Base-by-base conservation (phyloP, 2,113 vertebrate species). In the Leptocoma aspasia region DNA sequence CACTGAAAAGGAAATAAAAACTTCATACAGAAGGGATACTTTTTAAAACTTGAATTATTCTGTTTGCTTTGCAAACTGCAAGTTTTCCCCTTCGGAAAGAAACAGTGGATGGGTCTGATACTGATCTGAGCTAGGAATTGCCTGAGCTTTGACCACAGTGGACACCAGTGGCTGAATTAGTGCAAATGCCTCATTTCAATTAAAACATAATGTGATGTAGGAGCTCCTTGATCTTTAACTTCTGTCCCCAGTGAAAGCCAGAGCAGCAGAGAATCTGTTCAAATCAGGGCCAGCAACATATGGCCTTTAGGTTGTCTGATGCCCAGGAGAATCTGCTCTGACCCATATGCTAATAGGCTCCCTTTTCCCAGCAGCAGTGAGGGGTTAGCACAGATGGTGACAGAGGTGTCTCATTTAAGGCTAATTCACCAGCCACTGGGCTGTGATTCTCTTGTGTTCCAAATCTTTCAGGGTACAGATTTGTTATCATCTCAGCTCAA, bases 221-320 rank as follows among this genome's bases (percentile, higher is more conserved):
- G 56, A 91, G 76, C n/a, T 84, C 37, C 65, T 44, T 71, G 77
- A 70, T 90, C 77, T 93, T 89, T 70, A 89, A 81, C 47, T 89
- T 59, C 82, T 49, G 37, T 90, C 86, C 69, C 77, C 60, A 89
- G 86, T 86, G 92, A 92, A 95, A 95, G 86, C 49, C 77, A 92
- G 47, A 91, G 64, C 39, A 75, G 64, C 89, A 89, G 42, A 86
- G 77, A 92, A 82, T 78, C 77, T 84, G 47, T 56, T 82, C 89
- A 94, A 89, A 63, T 28, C 42, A 81, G 47, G 42, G 52, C 52
- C 63, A 94, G 39, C 68, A 89, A 86, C 86, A 92, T 86, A 94
- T 45, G 80, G 90, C 45, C 64, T 75, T 70, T 37, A 93, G 78
- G 61, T 33, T 75, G 69, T 39, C 54, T n/a, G 54, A 86, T 90